These are phyloP conservation scores for Heterotilapia buettikoferi DNA, from an alignment of 2,113 vertebrate genomes.

Conservation along the genomic window DNA sequence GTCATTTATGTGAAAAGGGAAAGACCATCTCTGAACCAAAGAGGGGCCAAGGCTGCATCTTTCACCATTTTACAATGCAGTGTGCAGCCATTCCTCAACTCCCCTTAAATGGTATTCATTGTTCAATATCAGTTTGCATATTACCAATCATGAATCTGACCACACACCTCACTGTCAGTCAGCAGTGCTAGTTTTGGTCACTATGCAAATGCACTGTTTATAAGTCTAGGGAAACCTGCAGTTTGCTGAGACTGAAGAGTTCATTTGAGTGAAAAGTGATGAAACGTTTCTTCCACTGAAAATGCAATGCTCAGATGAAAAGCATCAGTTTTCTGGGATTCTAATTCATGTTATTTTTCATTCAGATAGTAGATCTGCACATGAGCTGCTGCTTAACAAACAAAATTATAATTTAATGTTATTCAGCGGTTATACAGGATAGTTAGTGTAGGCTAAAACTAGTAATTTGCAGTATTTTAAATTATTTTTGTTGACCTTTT, in stretches of 20 bases:
- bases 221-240: accelerated
- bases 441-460: not conserved
- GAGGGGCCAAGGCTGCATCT: not conserved
- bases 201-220: accelerated
- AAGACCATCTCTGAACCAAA: not conserved
- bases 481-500: not conserved
- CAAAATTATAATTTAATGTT: not conserved
- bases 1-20: not conserved
- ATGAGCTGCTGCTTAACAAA: not conserved
- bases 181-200: not conserved
- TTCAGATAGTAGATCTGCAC: not conserved
- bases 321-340: not conserved
- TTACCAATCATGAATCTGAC: not conserved
- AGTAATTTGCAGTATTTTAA: not conserved
- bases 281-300: accelerated
- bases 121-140: not conserved
- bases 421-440: accelerated
- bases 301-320: not conserved
- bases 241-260: not conserved
- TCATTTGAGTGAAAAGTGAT: not conserved
- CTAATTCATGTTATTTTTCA: not conserved
- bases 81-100: not conserved
- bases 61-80: accelerated
- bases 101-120: not conserved
- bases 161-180: not conserved